Evolutionary conservation across 2,797 vertebrate genomes (phyloP).

Genomic region (Sciaenops ocellatus): DNA sequence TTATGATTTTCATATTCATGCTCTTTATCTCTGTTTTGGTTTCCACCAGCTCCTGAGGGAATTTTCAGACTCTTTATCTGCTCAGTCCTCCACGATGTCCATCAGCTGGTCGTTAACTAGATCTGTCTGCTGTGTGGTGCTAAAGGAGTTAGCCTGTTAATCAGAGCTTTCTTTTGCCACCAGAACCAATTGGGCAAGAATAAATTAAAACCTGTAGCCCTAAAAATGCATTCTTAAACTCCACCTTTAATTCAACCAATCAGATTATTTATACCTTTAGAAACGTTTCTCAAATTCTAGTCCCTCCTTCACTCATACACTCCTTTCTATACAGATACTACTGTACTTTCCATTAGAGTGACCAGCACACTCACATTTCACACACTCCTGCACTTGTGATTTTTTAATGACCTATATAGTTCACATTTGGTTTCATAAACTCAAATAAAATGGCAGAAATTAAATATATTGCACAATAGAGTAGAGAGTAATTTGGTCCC

Average conservation of each 20-base stretch:
- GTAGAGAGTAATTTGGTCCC: background rate
- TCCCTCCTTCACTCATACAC: background rate
- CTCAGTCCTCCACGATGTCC: background rate
- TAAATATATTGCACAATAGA: background rate
- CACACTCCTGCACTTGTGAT: background rate
- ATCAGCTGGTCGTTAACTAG: background rate
- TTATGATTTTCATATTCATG: too few relatives aligned
- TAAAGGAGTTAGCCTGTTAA: too few relatives aligned
- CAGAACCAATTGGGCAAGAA: too few relatives aligned
- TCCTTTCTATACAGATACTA: too few relatives aligned
- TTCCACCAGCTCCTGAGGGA: too few relatives aligned
- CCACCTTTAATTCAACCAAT: background rate
- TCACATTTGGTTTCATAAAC: background rate
- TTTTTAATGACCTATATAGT: background rate
- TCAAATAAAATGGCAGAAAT: background rate
- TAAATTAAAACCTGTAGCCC: too few relatives aligned
- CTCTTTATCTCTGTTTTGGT: too few relatives aligned
- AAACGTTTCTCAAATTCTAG: background rate
- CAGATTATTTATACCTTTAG: background rate
- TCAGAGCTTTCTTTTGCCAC: too few relatives aligned
- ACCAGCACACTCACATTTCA: background rate
- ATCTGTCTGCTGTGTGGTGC: too few relatives aligned
- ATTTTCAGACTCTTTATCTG: background rate
- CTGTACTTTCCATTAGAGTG: background rate
- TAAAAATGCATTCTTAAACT: too few relatives aligned